Evolutionary conservation across 2,888 invertebrate species (phyloP), one percentile per base, ranked within the genome.

Genomic region (Encarsia formosa): DNA sequence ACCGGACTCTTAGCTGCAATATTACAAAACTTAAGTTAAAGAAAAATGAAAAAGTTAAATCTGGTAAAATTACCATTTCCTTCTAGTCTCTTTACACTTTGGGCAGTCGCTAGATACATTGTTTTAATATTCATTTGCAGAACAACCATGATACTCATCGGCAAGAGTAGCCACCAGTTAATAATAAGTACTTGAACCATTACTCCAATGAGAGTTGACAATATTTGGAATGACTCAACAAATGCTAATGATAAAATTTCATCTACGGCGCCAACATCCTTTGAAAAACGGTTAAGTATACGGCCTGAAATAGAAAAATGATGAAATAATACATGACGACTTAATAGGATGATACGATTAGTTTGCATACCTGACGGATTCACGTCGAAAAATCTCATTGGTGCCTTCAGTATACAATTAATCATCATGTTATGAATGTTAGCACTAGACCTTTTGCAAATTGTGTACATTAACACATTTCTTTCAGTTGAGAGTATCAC

Each of bases 281-380:
- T 91, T 0, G 91, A 88, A 73, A 91, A 91, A 49, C 91, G 76
- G 73, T 91, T 91, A 43, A 91, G 77, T 60, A 91, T 86, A 13
- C 89, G 81, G 22, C 91, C 89, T 83, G 3, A 5, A n/a, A 31
- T 8, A 4, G 19, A 32, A 34, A 26, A 8, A 38, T 32, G 31
- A n/a, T 16, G 2, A 38, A 38, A 39, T 40, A 19, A 46, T 2
- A n/a, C n/a, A n/a, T n/a, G n/a, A n/a, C 11, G 26, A 26, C 11
- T 26, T 11, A 26, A 11, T 11, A 26, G 11, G 26, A 26, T 1
- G 11, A 6, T 26, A 26, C 11, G 26, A 26, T 26, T 6, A 8
- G 26, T 26, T 26, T 26, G 6, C 26, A 78, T 71, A 85, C 88
- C 88, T 11, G 88, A 85, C 0, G 91, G 87, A 72, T 91, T 91